Evolutionary conservation across 1,140 invertebrate species (phyloP).

Genomic region (Caenorhabditis elegans): DNA sequence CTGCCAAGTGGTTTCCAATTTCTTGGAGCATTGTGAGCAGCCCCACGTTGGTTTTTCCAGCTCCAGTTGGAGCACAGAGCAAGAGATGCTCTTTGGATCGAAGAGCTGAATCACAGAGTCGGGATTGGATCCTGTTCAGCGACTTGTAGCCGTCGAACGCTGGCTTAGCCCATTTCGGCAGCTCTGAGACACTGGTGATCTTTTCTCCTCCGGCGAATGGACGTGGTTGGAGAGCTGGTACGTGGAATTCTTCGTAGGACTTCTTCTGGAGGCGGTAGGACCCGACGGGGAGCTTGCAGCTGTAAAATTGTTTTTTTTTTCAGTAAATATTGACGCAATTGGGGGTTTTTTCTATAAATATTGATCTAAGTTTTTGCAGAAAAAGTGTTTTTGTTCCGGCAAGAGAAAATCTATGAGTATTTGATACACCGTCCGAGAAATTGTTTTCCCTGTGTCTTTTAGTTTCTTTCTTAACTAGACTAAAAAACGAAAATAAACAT

Average conservation of each 20-base stretch:
- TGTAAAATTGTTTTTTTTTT: no score
- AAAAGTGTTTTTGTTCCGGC: no score
- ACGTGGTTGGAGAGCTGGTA: slow-evolving; percentile 95
- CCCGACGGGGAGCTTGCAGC: slow-evolving; percentile 90
- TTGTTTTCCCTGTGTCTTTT: no score
- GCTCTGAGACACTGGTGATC: slow-evolving; percentile 78
- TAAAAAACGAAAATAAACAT: no score
- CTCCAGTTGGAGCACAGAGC: slow-evolving; percentile 93
- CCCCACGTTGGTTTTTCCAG: slow-evolving; percentile 99
- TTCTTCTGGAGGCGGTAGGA: slow-evolving; percentile 93
- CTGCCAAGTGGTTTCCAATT: slow-evolving; percentile 95
- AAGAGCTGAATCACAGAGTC: slow-evolving; percentile 82
- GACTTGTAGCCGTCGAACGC: slow-evolving; percentile 97
- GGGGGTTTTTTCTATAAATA: no score
- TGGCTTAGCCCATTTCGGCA: slow-evolving; percentile 94
- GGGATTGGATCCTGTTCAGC: slow-evolving; percentile 91
- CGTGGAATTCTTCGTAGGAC: slow-evolving; percentile 93
- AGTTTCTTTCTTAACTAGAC: no score
- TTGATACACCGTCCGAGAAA: no score
- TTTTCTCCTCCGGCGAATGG: slow-evolving; percentile 82
- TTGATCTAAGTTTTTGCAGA: slow-evolving; percentile 78
- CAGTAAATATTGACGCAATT: no score
- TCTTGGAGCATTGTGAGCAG: slow-evolving; percentile 91
- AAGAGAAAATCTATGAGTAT: no score
- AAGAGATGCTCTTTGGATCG: slow-evolving; percentile 93